phyloP scores from a whole-genome alignment of 2,797 vertebrate genomes.

The Poecilia gillii region DNA sequence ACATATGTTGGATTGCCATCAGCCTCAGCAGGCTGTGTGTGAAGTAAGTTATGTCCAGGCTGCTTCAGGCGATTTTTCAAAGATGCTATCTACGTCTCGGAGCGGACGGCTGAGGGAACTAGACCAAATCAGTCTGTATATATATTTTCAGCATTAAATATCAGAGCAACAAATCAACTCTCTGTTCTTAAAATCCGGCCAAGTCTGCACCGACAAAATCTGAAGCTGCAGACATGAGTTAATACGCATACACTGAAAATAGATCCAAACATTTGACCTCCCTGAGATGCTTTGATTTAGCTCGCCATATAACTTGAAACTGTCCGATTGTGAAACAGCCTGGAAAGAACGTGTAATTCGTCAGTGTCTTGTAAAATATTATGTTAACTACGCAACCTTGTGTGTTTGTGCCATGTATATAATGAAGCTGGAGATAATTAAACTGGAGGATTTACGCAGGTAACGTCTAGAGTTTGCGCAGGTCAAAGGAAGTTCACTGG shows the following conservation, averaged over 20 bases:
- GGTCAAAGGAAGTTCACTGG: constrained; percentile 32
- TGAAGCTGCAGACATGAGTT: constrained; percentile 45
- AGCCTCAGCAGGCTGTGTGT: constrained; percentile 60
- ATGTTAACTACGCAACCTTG: constrained; percentile 13
- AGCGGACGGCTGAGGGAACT: constrained; percentile 41
- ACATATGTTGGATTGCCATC: constrained; percentile 60
- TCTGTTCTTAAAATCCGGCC: constrained; percentile 42
- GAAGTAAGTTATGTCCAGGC: constrained; percentile 76
- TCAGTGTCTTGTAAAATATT: constrained; percentile 40
- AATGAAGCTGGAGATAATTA: constrained; percentile 8
- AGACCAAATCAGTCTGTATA: constrained; percentile 64
- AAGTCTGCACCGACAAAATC: constrained; percentile 46
- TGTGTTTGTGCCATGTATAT: constrained; percentile 4
- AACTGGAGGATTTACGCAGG: constrained; percentile 10
- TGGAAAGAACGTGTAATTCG: constrained; percentile 33
- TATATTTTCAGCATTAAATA: constrained; percentile 72
- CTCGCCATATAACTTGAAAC: constrained; percentile 44
- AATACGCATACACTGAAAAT: constrained; percentile 53
- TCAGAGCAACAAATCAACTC: constrained; percentile 75
- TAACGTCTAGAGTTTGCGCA: constrained; percentile 13
- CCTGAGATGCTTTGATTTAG: constrained; percentile 58
- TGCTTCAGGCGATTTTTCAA: constrained; percentile 74
- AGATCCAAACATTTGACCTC: constrained; percentile 54
- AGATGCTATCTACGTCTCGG: constrained; percentile 79
- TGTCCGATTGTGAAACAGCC: constrained; percentile 32